phyloP scores from a whole-genome alignment of 2,797 vertebrate genomes.

The Girardinus metallicus region DNA sequence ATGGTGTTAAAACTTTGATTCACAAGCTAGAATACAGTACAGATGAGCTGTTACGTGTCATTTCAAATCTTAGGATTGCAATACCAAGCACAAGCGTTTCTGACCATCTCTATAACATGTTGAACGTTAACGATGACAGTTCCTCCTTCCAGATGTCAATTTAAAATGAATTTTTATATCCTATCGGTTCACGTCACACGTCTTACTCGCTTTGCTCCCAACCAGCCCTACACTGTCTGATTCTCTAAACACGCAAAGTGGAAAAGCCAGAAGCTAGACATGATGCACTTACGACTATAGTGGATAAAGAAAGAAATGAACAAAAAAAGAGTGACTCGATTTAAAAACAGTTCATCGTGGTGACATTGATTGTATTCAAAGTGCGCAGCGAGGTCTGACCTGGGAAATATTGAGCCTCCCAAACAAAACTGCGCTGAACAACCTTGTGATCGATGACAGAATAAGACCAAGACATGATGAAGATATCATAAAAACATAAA shows the following conservation, averaged over 20 bases:
- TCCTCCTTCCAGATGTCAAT: not conserved
- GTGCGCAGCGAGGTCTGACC: not conserved
- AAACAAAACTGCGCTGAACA: not conserved
- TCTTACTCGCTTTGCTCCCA: not conserved
- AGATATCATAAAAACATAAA: not conserved
- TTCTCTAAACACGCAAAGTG: not conserved
- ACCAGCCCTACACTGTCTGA: not conserved
- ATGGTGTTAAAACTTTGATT: not conserved
- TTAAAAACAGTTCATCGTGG: not conserved
- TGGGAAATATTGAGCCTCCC: not conserved
- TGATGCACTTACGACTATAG: too few species aligned
- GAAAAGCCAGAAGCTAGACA: not conserved
- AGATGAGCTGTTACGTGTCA: not conserved
- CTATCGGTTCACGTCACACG: not conserved
- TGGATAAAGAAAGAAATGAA: not conserved
- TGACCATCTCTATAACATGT: not conserved
- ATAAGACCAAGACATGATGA: not conserved
- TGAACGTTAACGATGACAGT: not conserved
- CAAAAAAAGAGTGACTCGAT: not conserved
- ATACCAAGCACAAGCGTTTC: not conserved
- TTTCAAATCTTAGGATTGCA: not conserved
- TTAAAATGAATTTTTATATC: not conserved
- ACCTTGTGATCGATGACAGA: not conserved
- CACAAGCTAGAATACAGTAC: not conserved
- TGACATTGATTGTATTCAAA: not conserved